These are phyloP conservation scores for Tenthredo amoena DNA, from an alignment of 2,888 invertebrate genomes.

Conservation along the genomic window DNA sequence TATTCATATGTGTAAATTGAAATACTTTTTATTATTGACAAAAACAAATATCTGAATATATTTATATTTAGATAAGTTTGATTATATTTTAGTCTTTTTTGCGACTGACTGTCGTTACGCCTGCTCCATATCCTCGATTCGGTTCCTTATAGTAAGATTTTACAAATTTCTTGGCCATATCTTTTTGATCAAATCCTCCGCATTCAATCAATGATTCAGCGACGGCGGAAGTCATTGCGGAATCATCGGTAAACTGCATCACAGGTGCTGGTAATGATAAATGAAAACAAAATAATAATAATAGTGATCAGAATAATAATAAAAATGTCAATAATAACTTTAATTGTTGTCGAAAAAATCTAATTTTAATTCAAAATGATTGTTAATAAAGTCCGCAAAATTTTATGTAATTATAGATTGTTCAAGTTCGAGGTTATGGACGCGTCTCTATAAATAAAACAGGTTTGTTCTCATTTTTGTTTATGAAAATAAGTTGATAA, in stretches of 20 bases:
- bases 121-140: slow-evolving; percentile 84
- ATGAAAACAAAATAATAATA: slow-evolving; percentile 26
- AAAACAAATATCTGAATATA: too few species aligned
- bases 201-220: slow-evolving; percentile 82
- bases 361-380: too few species aligned
- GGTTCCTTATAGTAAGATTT: slow-evolving; percentile 83
- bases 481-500: slow-evolving; percentile 54
- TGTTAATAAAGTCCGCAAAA: background rate
- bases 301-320: background rate
- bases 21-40: background rate
- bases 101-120: slow-evolving; percentile 77
- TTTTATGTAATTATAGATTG: background rate
- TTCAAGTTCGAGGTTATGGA: background rate
- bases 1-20: background rate
- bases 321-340: background rate
- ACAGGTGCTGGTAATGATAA: slow-evolving; percentile 77
- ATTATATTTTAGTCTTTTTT: background rate
- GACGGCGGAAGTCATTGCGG: slow-evolving; percentile 85
- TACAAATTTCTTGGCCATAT: slow-evolving; percentile 84
- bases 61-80: background rate
- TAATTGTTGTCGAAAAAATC: background rate
- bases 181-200: slow-evolving; percentile 79
- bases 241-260: slow-evolving; percentile 85
- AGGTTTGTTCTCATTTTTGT: background rate
- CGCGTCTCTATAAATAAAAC: background rate